Evolutionary conservation across 2,113 vertebrate species (phyloP).

Genomic region (Copsychus sechellarum): DNA sequence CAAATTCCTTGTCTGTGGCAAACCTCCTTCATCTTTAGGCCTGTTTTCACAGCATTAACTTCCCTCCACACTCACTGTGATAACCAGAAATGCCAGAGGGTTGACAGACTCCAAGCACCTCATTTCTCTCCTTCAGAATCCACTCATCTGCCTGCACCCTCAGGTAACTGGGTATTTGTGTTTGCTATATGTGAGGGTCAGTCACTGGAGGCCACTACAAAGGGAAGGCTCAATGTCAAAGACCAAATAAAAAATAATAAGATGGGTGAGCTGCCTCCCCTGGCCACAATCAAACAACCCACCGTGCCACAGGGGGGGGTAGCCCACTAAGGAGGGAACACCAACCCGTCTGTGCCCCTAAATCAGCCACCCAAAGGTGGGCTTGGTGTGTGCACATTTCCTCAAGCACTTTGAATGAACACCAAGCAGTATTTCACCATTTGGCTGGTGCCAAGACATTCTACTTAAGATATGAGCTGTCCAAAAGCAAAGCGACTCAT

Average conservation of each 20-base stretch:
- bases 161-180: not conserved
- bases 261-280: not conserved
- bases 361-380: not conserved
- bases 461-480: not conserved
- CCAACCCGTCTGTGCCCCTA: fast-evolving
- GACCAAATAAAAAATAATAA: not conserved
- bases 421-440: not conserved
- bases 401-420: not conserved
- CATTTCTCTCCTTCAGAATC: not conserved
- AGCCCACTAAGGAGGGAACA: not conserved
- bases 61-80: not conserved
- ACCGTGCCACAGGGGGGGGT: not conserved
- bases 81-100: not conserved
- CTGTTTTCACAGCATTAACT: not conserved
- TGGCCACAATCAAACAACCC: fast-evolving
- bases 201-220: not conserved
- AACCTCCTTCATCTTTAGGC: not conserved
- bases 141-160: not conserved
- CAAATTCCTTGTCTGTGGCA: not conserved
- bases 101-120: not conserved
- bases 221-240: not conserved
- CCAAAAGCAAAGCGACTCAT: not conserved
- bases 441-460: not conserved
- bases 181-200: not conserved
- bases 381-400: no score